Percentiles rank a stretch among this genome's conserved stretches.
Conservation (phyloP, 2,113 vertebrate genomes). For the Bos javanicus region DNA sequence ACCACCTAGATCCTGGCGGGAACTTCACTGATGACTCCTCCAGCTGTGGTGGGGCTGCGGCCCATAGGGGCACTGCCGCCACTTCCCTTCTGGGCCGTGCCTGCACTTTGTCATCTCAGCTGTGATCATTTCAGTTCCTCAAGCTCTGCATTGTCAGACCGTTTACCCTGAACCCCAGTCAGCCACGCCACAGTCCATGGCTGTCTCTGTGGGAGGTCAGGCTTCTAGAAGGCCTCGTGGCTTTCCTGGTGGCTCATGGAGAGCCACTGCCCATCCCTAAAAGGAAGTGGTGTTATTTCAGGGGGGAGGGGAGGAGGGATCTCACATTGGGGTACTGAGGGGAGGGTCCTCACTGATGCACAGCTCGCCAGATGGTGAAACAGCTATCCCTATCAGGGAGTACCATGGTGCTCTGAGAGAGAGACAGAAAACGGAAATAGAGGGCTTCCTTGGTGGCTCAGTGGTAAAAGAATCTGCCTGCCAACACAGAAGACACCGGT, state of each 20-base stretch:
- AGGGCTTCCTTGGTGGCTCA: neutral
- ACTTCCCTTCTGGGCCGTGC: neutral
- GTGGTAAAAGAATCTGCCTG: neutral
- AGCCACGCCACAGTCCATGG: neutral
- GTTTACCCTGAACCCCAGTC: neutral
- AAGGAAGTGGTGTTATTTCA: neutral
- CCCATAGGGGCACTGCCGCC: neutral
- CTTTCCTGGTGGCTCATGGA: neutral
- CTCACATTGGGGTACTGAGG: neutral
- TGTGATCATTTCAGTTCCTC: neutral
- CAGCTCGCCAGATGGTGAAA: neutral
- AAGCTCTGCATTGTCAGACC: neutral
- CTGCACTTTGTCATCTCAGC: neutral
- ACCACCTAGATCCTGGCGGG: neutral
- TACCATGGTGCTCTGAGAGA: neutral
- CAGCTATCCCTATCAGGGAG: neutral
- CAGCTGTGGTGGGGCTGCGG: rapidly evolving
- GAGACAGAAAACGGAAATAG: neutral
- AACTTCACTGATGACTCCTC: neutral
- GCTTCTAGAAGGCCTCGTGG: neutral
- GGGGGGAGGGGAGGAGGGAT: neutral
- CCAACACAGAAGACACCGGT: neutral
- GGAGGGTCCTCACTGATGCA: neutral
- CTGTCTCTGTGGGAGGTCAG: neutral
- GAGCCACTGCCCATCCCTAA: neutral